Base-by-base conservation (phyloP, 2,888 invertebrate genomes). In the Lomographa bimaculata region DNA sequence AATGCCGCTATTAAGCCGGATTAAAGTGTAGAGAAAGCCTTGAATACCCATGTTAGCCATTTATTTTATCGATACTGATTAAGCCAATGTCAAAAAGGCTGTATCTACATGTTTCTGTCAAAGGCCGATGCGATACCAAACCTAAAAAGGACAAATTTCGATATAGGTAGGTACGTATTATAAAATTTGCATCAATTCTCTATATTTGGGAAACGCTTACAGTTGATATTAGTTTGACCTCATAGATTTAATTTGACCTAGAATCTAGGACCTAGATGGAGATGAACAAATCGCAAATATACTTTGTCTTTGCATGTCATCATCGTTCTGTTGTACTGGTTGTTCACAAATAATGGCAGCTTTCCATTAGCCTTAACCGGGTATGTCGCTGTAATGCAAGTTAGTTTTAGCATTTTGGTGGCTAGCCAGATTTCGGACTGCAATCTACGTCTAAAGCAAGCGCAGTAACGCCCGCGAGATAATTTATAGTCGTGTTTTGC, bases 1-100 rank as follows among this genome's bases (percentile, higher is more conserved):
- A 62, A 58, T 57, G 39, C 46, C 38, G 41, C 46, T 33, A 59
- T 63, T 55, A 60, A 59, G 50, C 49, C 40, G 43, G 54, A 58
- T 60, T 55, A 50, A 30, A 42, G 29, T 34, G 39, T 32, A 52
- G 46, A 48, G 55, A 50, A 46, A 57, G 42, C 45, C 47, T 49
- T 48, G 46, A 40, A 46, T 48, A 36, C 37, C 53, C 40, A 50
- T 54, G 37, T 50, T 50, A 39, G 39, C 23, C 34, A 50, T 59
- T 53, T 40, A 57, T 49, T 41, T 43, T 50, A 40, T 51, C 35
- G 41, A 47, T 45, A 43, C 26, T 36, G 46, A 45, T 49, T 46
- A 41, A 40, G 34, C 30, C 46, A 50, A 50, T 49, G 44, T 41
- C 44, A 46, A 21, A 43, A 27, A 42, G 35, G 23, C 32, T 33